Conservation (phyloP, 2,113 vertebrate genomes). For the Sciurus niger region DNA sequence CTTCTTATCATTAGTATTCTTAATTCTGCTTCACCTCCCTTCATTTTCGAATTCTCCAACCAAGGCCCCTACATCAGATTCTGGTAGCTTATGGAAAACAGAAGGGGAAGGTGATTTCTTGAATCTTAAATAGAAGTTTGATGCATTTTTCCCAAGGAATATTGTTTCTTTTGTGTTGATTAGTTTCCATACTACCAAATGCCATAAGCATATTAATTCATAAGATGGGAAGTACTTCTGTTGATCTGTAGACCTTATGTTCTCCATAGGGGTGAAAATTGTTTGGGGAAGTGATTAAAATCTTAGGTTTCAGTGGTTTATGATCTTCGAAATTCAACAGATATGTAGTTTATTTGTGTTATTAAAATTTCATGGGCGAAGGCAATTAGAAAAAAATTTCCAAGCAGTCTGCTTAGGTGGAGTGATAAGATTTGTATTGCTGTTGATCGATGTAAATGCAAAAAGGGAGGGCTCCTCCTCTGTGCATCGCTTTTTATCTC, state of each 20-base stretch:
- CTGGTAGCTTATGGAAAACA: background rate
- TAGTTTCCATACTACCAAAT: background rate
- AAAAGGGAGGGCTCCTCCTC: background rate
- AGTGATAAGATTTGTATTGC: background rate
- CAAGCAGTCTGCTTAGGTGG: background rate
- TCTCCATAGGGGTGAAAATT: slow-evolving; percentile 10
- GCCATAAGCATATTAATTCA: background rate
- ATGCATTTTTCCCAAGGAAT: background rate
- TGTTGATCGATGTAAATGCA: background rate
- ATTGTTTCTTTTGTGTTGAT: slow-evolving; percentile 43
- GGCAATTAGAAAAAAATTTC: background rate
- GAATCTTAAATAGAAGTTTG: background rate
- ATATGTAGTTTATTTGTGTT: background rate
- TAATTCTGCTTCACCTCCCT: background rate
- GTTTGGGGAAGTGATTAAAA: slow-evolving; percentile 18
- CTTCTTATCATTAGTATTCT: background rate
- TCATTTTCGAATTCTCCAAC: slow-evolving; percentile 16
- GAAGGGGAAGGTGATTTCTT: slow-evolving; percentile 35
- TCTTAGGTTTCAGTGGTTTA: slow-evolving; percentile 9
- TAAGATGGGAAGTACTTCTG: background rate
- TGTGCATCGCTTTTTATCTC: background rate
- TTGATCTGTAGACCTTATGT: background rate
- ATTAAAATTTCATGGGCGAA: background rate
- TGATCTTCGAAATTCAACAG: slow-evolving; percentile 52
- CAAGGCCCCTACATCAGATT: background rate